phyloP scores from a whole-genome alignment of 2,113 vertebrate genomes.

The Pithys albifrons region DNA sequence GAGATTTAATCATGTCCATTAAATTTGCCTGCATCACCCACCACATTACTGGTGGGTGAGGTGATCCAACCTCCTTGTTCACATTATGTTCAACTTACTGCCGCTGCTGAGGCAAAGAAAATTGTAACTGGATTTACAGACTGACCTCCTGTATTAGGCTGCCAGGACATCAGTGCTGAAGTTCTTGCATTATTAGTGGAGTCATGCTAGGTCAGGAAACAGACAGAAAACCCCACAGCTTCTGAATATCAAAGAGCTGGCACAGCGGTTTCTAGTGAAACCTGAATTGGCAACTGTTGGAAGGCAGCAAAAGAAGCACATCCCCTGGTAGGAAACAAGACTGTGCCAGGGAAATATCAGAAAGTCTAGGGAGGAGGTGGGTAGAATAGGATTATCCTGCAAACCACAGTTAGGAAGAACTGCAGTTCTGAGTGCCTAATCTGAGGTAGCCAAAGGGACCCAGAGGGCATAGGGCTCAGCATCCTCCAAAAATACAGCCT shows the following conservation, averaged over 20 bases:
- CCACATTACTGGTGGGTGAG: conserved; percentile 4
- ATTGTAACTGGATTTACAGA: conserved; percentile 19
- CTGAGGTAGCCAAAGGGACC: background rate
- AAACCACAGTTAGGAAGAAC: background rate
- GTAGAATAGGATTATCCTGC: background rate
- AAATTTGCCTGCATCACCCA: conserved; percentile 37
- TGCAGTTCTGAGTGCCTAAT: background rate
- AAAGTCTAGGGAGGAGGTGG: background rate
- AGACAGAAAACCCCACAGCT: conserved; percentile 14
- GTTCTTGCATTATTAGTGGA: conserved; percentile 21
- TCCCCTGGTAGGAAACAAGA: background rate
- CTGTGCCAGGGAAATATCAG: background rate
- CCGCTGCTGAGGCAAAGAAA: conserved; percentile 42
- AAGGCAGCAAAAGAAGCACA: background rate
- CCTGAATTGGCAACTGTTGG: background rate
- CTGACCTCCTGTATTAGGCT: conserved; percentile 18
- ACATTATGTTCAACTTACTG: conserved; percentile 3
- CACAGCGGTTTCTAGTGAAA: background rate
- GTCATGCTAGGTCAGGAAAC: conserved; percentile 41
- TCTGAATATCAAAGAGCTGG: conserved; percentile 40
- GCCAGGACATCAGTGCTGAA: conserved; percentile 8
- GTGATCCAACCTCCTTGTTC: conserved; percentile 37
- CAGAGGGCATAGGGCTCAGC: background rate
- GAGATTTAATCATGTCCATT: conserved; percentile 43
- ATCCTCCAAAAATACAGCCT: background rate